Conservation (phyloP, 2,888 invertebrate species). For the Dyspetes luteomarginatus region DNA sequence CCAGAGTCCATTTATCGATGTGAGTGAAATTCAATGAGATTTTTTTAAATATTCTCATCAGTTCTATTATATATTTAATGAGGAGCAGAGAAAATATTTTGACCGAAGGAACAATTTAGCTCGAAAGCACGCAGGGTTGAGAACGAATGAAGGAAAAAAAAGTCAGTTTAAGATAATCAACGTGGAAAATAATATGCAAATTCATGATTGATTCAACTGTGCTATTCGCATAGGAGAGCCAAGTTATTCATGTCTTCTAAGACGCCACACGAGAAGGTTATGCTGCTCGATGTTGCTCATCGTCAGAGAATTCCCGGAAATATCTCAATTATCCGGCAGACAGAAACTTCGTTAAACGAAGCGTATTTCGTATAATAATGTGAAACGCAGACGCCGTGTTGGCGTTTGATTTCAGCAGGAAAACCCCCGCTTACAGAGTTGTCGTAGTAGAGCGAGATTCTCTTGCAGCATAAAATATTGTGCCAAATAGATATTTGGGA, state of each 20-base stretch:
- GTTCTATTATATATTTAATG: not conserved
- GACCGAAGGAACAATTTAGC: not conserved
- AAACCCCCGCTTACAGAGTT: not conserved
- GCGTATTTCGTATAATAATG: constrained; percentile 3
- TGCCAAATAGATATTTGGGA: not conserved
- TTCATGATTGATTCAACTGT: constrained; percentile 19
- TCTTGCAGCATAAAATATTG: not conserved
- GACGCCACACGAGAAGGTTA: too few relatives aligned
- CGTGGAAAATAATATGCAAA: constrained; percentile 27
- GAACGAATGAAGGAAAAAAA: not conserved
- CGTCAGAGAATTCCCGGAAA: too few relatives aligned
- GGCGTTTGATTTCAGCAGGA: not conserved
- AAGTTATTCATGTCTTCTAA: not conserved
- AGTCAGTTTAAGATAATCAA: not conserved
- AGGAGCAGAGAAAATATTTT: not conserved
- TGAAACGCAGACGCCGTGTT: not conserved
- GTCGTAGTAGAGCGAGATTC: not conserved
- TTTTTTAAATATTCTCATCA: not conserved
- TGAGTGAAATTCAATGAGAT: not conserved
- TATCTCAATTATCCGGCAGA: not conserved
- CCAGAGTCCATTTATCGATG: not conserved
- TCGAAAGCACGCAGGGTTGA: not conserved
- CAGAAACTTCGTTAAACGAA: constrained; percentile 34
- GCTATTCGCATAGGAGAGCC: not conserved
- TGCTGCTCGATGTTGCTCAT: too few relatives aligned